Conservation (phyloP, 2,888 invertebrate genomes). For the Aradus depressus region DNA sequence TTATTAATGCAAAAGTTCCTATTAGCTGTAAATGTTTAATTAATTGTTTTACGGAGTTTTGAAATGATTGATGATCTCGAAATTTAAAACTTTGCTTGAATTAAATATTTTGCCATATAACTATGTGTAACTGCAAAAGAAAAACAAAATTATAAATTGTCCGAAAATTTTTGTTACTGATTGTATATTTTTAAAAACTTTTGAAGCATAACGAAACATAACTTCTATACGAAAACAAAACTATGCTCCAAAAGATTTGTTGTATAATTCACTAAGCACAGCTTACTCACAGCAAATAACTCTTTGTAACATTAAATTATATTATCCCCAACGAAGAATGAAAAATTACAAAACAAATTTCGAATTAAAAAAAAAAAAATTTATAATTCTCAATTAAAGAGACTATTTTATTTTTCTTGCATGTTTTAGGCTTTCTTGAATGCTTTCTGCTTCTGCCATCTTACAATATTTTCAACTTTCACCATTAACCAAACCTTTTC, state of each 20-base stretch:
- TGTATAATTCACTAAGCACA: conserved; percentile 8
- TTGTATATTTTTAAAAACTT: not conserved
- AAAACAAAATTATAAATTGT: no score
- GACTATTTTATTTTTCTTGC: conserved; percentile 19
- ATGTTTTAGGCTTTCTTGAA: conserved; percentile 25
- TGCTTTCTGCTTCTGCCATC: conserved; percentile 25
- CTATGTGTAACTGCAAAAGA: no score
- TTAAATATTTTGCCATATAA: no score
- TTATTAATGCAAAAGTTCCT: no score
- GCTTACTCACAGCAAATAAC: conserved; percentile 7
- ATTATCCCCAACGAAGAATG: not conserved
- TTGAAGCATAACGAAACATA: not conserved
- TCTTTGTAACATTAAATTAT: not conserved
- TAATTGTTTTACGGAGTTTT: no score
- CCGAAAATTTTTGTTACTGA: not conserved
- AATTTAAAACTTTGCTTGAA: no score
- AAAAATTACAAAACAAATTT: not conserved
- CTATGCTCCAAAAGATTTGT: not conserved
- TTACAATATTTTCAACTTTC: not conserved
- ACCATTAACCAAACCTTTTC: conserved; percentile 9
- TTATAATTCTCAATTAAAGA: not conserved
- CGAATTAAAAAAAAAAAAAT: not conserved
- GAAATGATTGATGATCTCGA: no score
- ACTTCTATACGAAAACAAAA: not conserved
- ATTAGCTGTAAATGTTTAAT: no score